phyloP scores from a whole-genome alignment of 2,888 invertebrate genomes.

The Pristionchus japonicus region DNA sequence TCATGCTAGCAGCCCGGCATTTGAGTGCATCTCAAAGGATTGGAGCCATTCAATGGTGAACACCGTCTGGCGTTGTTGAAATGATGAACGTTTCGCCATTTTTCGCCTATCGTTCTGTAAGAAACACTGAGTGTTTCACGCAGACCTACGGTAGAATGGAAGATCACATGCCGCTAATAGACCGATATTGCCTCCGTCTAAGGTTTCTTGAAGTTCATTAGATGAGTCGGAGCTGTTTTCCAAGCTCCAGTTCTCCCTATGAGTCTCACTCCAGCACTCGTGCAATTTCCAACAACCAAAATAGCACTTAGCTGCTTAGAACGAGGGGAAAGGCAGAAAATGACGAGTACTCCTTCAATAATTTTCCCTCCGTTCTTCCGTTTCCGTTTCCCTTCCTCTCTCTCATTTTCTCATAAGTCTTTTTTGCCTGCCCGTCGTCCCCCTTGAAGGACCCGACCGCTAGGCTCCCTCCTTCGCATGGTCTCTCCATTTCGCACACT shows the following conservation, averaged over 20 bases:
- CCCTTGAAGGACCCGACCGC: not conserved
- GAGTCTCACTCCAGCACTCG: not conserved
- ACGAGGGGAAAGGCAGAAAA: no score
- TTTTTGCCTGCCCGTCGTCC: not conserved
- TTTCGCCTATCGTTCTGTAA: no score
- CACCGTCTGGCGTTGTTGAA: no score
- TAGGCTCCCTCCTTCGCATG: not conserved
- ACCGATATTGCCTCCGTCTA: not conserved
- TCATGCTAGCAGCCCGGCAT: no score
- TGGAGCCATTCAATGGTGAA: not conserved
- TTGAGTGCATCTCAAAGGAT: not conserved
- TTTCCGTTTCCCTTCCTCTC: constrained; percentile 1
- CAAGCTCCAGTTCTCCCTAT: not conserved
- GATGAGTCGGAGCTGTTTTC: not conserved
- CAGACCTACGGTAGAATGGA: not conserved
- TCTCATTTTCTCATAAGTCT: constrained; percentile 25
- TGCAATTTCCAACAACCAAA: not conserved
- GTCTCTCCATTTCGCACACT: not conserved
- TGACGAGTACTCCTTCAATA: not conserved
- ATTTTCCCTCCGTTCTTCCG: constrained; percentile 9
- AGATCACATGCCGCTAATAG: not conserved
- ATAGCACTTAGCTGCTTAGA: not conserved
- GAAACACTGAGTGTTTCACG: no score
- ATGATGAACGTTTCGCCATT: no score
- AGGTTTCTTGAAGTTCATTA: not conserved